phyloP scores from a whole-genome alignment of 2,797 vertebrate genomes.

The Pipistrellus pipistrellus region DNA sequence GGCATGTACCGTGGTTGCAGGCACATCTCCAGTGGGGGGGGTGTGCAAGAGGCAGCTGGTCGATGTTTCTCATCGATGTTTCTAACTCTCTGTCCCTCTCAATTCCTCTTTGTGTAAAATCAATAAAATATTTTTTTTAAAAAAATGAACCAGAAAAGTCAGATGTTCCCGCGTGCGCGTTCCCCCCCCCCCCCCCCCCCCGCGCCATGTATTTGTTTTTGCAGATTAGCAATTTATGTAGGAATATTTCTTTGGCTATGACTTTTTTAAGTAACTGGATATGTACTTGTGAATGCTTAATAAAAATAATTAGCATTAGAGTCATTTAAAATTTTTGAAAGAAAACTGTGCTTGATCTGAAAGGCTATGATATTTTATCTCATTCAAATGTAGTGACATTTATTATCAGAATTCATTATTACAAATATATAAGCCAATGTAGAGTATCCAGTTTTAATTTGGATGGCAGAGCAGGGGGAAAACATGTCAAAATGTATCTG shows the following conservation, averaged over 20 bases:
- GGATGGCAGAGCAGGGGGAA: neutral
- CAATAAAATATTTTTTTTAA: too few relatives aligned
- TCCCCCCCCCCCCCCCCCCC: too few relatives aligned
- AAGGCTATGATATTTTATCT: neutral
- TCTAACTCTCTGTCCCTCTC: too few relatives aligned
- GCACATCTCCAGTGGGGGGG: too few relatives aligned
- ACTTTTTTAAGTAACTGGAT: slow-evolving; percentile 1
- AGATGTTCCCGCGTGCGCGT: fast-evolving
- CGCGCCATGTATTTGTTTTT: neutral
- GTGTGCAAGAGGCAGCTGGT: too few relatives aligned
- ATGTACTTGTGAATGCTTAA: slow-evolving; percentile 44
- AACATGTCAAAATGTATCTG: neutral
- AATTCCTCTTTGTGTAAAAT: too few relatives aligned
- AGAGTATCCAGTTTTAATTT: neutral
- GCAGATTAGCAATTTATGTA: slow-evolving; percentile 26
- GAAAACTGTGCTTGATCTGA: slow-evolving; percentile 50
- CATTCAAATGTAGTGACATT: neutral
- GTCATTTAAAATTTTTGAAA: slow-evolving; percentile 9
- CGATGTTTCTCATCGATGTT: too few relatives aligned
- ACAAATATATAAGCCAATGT: neutral
- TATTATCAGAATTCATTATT: neutral
- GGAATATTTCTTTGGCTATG: neutral
- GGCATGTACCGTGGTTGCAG: too few relatives aligned
- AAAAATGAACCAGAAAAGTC: neutral
- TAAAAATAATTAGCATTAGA: slow-evolving; percentile 38